Evolutionary conservation across 2,797 vertebrate species (phyloP), one percentile per base, ranked within the genome.

Genomic region (Avahi laniger): DNA sequence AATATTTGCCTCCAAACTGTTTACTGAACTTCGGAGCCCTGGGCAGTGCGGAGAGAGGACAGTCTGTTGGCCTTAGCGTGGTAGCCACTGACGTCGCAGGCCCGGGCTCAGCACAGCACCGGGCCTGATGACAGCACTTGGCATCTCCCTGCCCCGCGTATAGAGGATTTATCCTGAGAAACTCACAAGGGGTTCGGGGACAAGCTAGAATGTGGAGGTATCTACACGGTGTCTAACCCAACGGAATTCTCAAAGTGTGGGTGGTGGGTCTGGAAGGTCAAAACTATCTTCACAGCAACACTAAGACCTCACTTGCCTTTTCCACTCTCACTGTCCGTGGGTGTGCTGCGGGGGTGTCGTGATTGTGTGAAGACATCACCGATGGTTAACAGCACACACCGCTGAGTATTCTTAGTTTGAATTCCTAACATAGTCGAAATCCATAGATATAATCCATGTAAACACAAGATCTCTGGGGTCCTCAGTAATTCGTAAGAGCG

Each of bases 201-300:
- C 24, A 28, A 72, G n/a, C 22, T 3, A 35, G 75, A 73, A 84
- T 0, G 2, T 2, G 52, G 59, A 33, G 46, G 15, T 0, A 7
- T 0, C 1, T 0, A 12, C 0, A 41, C 0, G 26, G 17, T 57
- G 73, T 59, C 8, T 20, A 20, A 33, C 18, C 8, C 65, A 30
- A 5, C 0, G 4, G 12, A 17, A 43, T 43, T 59, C 48, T 63
- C 41, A 14, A 28, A 20, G 4, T 1, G 1, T 46, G 50, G 28
- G 12, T 41, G 28, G 46, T 2, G 17, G 5, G 10, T 18, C 82
- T 48, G 2, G 22, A 24, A 85, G 41, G 35, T 78, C n/a, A 46
- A 72, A 85, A 63, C 5, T 14, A n/a, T 79, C 43, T 41, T 33
- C 24, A 4, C 28, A 38, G 38, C 8, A 46, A 70, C 30, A 79